Evolutionary conservation across 1,140 invertebrate species (phyloP).

Genomic region (Hydropsyche tenuis): DNA sequence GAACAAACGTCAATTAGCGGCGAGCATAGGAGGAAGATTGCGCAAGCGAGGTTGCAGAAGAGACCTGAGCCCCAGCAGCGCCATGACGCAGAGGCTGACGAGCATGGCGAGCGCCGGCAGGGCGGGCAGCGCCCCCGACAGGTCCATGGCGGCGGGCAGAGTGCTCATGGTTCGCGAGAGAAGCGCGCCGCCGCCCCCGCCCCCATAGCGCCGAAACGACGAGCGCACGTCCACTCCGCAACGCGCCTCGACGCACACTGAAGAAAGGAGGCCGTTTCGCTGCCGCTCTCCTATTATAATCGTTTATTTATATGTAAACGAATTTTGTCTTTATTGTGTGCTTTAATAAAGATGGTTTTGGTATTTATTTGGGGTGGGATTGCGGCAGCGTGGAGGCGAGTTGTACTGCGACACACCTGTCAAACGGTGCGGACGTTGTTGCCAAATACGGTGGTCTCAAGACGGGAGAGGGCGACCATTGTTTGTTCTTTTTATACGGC

Average conservation of each 20-base stretch:
- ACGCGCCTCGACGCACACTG: not conserved
- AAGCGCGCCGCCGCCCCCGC: not conserved
- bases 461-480: too few species aligned
- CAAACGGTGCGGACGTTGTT: too few species aligned
- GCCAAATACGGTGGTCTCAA: too few species aligned
- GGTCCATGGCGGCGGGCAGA: conserved; percentile 27
- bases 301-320: too few species aligned
- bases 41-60: not conserved
- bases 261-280: not conserved
- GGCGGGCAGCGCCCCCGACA: not conserved
- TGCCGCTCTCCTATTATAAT: too few species aligned
- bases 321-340: too few species aligned
- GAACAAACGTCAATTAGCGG: not conserved
- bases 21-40: not conserved
- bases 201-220: not conserved
- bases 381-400: too few species aligned
- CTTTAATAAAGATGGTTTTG: too few species aligned
- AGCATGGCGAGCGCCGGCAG: conserved; percentile 23
- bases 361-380: too few species aligned
- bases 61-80: conserved; percentile 27
- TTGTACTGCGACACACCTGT: too few species aligned
- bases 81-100: conserved; percentile 2
- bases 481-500: too few species aligned
- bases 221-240: not conserved
- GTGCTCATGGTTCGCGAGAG: not conserved